Evolutionary conservation across 2,888 invertebrate species (phyloP), one percentile per base, ranked within the genome.

Genomic region (Metellina segmentata): DNA sequence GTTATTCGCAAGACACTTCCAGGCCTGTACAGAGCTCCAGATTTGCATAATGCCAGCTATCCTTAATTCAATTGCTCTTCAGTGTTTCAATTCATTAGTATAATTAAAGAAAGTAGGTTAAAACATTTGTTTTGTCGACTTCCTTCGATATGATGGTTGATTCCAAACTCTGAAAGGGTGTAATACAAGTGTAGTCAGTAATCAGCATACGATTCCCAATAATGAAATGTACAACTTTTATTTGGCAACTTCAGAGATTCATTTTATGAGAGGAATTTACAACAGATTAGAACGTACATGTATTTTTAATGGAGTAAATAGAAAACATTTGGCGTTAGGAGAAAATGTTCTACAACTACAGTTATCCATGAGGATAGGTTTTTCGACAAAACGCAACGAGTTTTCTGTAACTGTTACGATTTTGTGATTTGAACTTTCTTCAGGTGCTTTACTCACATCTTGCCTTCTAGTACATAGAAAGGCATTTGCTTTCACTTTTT

Each of bases 221-320:
- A 49, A 16, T 48, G 53, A 53, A 72, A 53, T 34, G 74, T 16
- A 19, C 74, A 83, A 74, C 53, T 51, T 83, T 83, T 83, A 83
- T 83, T 83, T 83, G 83, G 83, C 83, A 83, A 16, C 52, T 49
- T 52, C 34, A 74, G 16, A 74, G 16, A 83, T 72, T 51, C 70
- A 82, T 20, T n/a, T n/a, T 7, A 34, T 34, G 53, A 82, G 11
- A 82, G 20, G 53, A 11, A 11, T 82, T 82, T 82, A 74, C 53
- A 74, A 74, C 13, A 83, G 7, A 83, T 34, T 34, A n/a, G 16
- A 51, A 77, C 52, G 6, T 77, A 77, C 77, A 77, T 16, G n/a
- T 34, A 34, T 4, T 34, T 34, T 34, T 51, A n/a, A 77, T n/a
- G n/a, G 13, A 51, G n/a, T 19, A 77, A 77, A 20, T 51, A 77